Evolutionary conservation across 2,113 vertebrate genomes (phyloP).

Genomic region (Atractosteus spatula): DNA sequence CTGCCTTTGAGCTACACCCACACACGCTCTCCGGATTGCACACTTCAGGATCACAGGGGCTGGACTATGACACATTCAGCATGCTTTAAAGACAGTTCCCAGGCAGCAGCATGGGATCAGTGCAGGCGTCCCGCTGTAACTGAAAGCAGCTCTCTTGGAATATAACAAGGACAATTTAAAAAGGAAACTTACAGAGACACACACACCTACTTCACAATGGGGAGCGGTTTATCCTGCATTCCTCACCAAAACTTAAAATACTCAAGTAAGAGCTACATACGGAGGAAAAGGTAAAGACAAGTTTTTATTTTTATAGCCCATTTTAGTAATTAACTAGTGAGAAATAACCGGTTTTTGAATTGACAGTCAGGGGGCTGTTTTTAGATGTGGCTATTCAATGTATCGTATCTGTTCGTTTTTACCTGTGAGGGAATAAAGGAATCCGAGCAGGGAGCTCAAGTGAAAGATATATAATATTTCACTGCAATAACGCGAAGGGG

Average conservation of each 20-base stretch:
- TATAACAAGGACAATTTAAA: conserved; percentile 35
- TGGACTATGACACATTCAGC: background rate
- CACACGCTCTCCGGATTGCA: conserved; percentile 13
- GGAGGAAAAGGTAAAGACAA: conserved; percentile 67
- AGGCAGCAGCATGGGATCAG: conserved; percentile 46
- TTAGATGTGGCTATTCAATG: no score
- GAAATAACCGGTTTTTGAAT: no score
- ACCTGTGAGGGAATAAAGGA: no score
- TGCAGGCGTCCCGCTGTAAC: conserved; percentile 45
- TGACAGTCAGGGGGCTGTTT: no score
- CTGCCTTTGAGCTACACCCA: conserved; percentile 2
- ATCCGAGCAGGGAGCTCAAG: no score
- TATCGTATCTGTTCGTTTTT: no score
- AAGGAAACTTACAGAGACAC: conserved; percentile 21
- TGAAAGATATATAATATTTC: no score
- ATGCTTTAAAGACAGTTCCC: conserved; percentile 24
- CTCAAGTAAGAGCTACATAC: conserved; percentile 73
- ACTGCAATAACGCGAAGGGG: no score
- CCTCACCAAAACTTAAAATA: conserved; percentile 70
- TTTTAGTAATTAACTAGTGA: no score
- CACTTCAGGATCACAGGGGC: conserved; percentile 8
- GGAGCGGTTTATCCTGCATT: conserved; percentile 72
- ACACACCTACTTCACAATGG: conserved; percentile 47
- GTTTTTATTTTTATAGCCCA: background rate
- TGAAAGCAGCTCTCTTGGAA: conserved; percentile 42